Evolutionary conservation across 2,113 vertebrate genomes (phyloP), one percentile per base, ranked within the genome.

Genomic region (Oryzias javanicus): DNA sequence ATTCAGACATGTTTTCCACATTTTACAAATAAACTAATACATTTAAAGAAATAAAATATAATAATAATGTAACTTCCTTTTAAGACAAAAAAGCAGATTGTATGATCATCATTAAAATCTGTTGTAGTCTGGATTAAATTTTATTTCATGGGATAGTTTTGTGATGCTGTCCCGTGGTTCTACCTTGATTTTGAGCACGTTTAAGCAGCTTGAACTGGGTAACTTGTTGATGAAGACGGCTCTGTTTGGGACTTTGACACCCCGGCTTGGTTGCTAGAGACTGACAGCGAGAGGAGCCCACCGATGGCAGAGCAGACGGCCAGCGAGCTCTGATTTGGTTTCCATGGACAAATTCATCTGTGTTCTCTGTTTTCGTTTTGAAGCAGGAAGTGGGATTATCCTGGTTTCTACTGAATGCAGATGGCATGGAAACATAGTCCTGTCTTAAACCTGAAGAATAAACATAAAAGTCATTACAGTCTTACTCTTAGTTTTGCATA

Each of bases 151-250:
- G 35, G 35, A 12, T 2, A 35, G 10, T 3, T 35, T 12, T 10
- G 12, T 35, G 29, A 35, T 35, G 29, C 6, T 35, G 29, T 35
- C 35, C 35, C 12, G 35, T 12, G 8, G 5, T 40, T 47, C 5
- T 62, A 94, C 93, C 92, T 90, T 91, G 89, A 8, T 78, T 92
- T 74, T 70, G 90, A 0, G 89, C 71, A 0, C 88, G 91, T 70
- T 92, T 94, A 25, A 93, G 87, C 55, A 91, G 78, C 55, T 93
- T 93, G 19, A 88, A 92, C 74, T 90, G 81, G 0, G 89, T 80
- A 22, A 90, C 85, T 35, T 93, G 91, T 52, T 91, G 65, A 0
- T 90, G 82, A 49, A 92, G 87, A 64, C 88, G 64, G 0, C 90
- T 81, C 79, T 55, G 5, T 62, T 53, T 79, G 67, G 71, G 86